Conservation (phyloP, 2,113 vertebrate species). For the Globicephala melas region DNA sequence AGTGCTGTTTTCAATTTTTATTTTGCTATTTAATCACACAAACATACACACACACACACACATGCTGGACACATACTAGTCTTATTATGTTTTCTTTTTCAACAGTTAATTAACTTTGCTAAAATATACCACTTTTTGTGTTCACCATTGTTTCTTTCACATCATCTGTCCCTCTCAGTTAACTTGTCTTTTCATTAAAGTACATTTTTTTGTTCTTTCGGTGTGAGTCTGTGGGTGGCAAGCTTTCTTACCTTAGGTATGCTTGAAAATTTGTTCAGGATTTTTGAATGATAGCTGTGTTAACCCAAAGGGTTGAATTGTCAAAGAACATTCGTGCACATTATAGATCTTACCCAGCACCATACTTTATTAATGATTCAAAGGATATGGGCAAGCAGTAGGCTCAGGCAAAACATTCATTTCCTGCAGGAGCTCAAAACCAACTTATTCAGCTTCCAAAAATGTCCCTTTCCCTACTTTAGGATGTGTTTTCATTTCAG, state of each 20-base stretch:
- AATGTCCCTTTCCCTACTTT: not conserved
- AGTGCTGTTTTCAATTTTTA: not conserved
- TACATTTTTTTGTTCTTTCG: not conserved
- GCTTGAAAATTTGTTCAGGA: not conserved
- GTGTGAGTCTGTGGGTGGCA: not conserved
- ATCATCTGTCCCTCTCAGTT: not conserved
- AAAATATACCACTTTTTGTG: not conserved
- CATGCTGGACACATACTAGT: not conserved
- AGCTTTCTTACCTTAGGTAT: not conserved
- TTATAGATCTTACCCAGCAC: not conserved
- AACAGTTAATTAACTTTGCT: not conserved
- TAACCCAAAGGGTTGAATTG: not conserved
- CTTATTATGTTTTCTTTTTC: not conserved
- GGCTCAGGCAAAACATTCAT: conserved; percentile 24
- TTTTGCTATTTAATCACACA: not conserved
- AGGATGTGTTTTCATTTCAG: conserved; percentile 25
- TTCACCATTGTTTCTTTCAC: not conserved
- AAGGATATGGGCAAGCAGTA: not conserved
- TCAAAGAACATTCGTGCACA: not conserved
- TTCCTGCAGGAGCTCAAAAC: conserved; percentile 8
- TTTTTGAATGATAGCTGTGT: conserved; percentile 10
- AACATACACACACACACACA: not conserved
- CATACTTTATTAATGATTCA: conserved; percentile 40
- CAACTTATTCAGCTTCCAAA: not conserved
- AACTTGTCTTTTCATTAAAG: not conserved